A percentile compares a stretch with the other conserved stretches of the same genome.
phyloP scores from a whole-genome alignment of 2,797 vertebrate genomes.

The Lepus oiostolus region DNA sequence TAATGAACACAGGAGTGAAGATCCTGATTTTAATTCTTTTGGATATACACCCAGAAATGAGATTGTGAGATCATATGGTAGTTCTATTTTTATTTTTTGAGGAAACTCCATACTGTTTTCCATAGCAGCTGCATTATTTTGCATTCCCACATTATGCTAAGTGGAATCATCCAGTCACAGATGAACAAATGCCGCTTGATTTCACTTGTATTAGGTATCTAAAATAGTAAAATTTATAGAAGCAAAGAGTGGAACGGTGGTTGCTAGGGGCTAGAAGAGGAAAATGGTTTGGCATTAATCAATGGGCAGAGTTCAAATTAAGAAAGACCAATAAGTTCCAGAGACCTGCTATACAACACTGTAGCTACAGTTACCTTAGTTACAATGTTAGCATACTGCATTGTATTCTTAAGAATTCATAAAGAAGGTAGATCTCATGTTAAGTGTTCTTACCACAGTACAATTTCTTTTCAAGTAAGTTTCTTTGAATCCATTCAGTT shows the following conservation, averaged over 20 bases:
- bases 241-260: not conserved
- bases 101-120: slow-evolving; percentile 34
- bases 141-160: slow-evolving; percentile 46
- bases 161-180: slow-evolving; percentile 45
- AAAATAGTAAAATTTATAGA: not conserved
- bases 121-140: slow-evolving; percentile 26
- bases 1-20: not conserved
- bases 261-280: not conserved
- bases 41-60: slow-evolving; percentile 17
- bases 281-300: not conserved
- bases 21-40: not conserved
- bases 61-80: not conserved
- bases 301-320: not conserved
- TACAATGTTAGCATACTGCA: not conserved
- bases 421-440: not conserved
- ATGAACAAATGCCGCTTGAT: not conserved
- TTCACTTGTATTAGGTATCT: not conserved
- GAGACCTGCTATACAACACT: not conserved
- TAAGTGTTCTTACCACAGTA: not conserved
- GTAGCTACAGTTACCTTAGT: not conserved
- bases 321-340: not conserved
- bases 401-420: not conserved
- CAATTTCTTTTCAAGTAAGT: not conserved
- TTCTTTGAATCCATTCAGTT: not conserved
- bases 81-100: slow-evolving; percentile 51